These are phyloP conservation scores for Orbicella faveolata DNA, from an alignment of 64 coral and sea anemone genomes.

Conservation along the genomic window DNA sequence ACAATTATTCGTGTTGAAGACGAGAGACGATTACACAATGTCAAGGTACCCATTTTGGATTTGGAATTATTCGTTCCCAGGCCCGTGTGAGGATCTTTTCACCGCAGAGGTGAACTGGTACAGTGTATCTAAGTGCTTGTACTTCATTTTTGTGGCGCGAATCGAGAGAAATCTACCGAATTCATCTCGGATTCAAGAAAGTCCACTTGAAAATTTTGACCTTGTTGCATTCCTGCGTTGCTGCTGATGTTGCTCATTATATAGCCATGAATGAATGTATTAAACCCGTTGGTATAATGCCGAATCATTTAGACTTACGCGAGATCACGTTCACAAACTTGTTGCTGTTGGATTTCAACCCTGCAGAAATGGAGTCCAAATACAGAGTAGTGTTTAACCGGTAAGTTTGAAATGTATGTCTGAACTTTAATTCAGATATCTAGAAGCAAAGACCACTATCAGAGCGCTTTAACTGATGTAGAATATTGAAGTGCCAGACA, in stretches of 20 bases:
- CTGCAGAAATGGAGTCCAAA: conserved; percentile 85
- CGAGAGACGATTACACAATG: conserved; percentile 33
- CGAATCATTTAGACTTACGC: conserved; percentile 82
- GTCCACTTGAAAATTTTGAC: not conserved
- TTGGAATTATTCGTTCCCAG: conserved; percentile 6
- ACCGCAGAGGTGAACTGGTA: not conserved
- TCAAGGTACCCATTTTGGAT: conserved; percentile 53
- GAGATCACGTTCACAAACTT: conserved; percentile 95
- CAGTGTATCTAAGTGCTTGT: not conserved
- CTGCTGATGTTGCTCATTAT: not conserved
- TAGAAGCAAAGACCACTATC: too few species aligned
- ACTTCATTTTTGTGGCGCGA: conserved; percentile 1
- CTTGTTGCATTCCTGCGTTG: not conserved
- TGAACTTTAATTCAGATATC: not conserved
- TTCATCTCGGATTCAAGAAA: not conserved
- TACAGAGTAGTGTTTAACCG: conserved; percentile 96
- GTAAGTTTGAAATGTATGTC: conserved; percentile 37
- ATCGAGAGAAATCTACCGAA: not conserved
- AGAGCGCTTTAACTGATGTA: not conserved
- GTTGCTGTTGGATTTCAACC: conserved; percentile 89
- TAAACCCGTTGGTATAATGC: conserved; percentile 73
- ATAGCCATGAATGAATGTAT: conserved; percentile 11
- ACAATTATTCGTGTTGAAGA: conserved; percentile 4
- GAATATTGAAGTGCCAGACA: not conserved
- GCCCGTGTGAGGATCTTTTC: not conserved